Conservation (phyloP, 2,113 vertebrate genomes). For the Hepsetus odoe region DNA sequence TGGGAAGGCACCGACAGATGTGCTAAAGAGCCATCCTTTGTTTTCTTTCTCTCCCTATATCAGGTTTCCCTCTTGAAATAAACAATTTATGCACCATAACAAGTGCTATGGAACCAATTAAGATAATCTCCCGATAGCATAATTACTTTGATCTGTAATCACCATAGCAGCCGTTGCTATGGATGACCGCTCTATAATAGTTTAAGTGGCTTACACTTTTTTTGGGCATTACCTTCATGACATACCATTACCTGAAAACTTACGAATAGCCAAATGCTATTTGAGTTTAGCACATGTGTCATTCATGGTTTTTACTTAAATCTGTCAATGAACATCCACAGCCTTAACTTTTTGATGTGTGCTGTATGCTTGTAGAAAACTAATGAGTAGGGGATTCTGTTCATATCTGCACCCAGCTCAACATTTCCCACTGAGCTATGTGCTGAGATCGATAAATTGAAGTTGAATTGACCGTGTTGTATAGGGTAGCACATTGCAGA, state of each 20-base stretch:
- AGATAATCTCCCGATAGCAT: constrained; percentile 68
- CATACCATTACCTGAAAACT: constrained; percentile 24
- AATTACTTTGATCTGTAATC: constrained; percentile 78
- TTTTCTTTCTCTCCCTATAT: constrained; percentile 60
- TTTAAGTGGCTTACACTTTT: constrained; percentile 57
- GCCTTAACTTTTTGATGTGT: constrained; percentile 31
- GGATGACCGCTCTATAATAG: constrained; percentile 62
- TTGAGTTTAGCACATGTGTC: background rate
- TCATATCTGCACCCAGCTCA: background rate
- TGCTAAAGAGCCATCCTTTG: constrained; percentile 61
- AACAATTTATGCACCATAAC: constrained; percentile 60
- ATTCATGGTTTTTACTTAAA: constrained; percentile 24
- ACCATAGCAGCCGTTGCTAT: constrained; percentile 62
- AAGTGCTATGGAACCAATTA: constrained; percentile 74
- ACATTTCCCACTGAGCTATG: background rate
- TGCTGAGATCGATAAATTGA: background rate
- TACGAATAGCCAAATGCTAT: background rate
- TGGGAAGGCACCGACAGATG: constrained; percentile 65
- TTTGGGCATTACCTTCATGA: constrained; percentile 36
- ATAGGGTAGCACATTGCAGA: too few relatives aligned
- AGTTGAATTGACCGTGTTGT: background rate
- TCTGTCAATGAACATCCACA: constrained; percentile 38
- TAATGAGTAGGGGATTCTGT: constrained; percentile 10
- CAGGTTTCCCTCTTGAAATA: constrained; percentile 63
- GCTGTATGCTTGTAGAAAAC: constrained; percentile 23